A percentile compares a stretch with the other conserved stretches of the same genome.
phyloP scores from a whole-genome alignment of 2,888 invertebrate species.

The Latheticus oryzae region DNA sequence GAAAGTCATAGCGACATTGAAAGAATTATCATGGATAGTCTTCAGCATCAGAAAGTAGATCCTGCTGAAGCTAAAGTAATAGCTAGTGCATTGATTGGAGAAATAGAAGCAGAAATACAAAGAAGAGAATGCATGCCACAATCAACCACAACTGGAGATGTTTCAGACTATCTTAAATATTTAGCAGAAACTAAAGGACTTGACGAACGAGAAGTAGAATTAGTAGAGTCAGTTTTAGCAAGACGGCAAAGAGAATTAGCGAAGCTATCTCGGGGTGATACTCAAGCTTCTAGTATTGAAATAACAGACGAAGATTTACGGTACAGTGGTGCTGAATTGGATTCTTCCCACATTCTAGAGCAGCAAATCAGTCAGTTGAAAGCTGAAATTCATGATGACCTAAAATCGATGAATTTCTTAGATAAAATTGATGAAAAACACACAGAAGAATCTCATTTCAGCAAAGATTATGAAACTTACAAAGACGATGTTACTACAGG shows the following conservation, averaged over 20 bases:
- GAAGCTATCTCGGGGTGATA: constrained; percentile 65
- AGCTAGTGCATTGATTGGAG: constrained; percentile 67
- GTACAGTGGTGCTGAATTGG: constrained; percentile 77
- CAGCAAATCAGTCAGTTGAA: constrained; percentile 64
- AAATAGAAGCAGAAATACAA: constrained; percentile 69
- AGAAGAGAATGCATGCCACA: constrained; percentile 55
- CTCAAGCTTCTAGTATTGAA: constrained; percentile 69
- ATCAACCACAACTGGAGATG: constrained; percentile 53
- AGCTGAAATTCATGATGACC: constrained; percentile 66
- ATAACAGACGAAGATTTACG: constrained; percentile 76
- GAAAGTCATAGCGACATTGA: constrained; percentile 64
- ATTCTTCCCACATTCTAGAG: constrained; percentile 68
- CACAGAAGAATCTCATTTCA: constrained; percentile 49
- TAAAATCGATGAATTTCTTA: constrained; percentile 56
- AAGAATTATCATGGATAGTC: constrained; percentile 62
- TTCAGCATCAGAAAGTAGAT: constrained; percentile 64
- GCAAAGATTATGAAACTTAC: constrained; percentile 52
- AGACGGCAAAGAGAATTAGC: constrained; percentile 65
- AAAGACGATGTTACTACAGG: constrained; percentile 54
- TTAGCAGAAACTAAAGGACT: constrained; percentile 65
- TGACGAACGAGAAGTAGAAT: constrained; percentile 66
- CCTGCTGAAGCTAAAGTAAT: constrained; percentile 67
- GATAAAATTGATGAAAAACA: constrained; percentile 57
- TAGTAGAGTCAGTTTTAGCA: constrained; percentile 67
- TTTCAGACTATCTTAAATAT: constrained; percentile 64